Evolutionary conservation across 2,888 invertebrate genomes (phyloP).

Genomic region (Amphipyra tragopoginis): DNA sequence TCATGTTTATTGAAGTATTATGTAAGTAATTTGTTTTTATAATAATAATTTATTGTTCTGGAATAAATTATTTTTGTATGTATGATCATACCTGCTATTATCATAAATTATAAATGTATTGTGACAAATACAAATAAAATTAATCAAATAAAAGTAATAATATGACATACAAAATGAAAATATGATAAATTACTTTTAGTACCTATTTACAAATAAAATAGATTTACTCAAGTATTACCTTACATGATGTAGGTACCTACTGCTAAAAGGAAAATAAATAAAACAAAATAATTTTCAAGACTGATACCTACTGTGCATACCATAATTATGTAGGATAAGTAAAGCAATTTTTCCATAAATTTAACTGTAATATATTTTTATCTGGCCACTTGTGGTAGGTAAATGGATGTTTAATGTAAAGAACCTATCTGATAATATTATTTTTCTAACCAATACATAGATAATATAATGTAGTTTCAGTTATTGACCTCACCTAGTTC

Average conservation of each 20-base stretch:
- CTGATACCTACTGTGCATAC: too few relatives aligned
- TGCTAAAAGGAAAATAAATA: too few relatives aligned
- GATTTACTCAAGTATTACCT: too few relatives aligned
- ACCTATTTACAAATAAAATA: too few relatives aligned
- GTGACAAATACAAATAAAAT: background rate
- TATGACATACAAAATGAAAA: too few relatives aligned
- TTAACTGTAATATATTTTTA: background rate
- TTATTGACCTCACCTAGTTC: too few relatives aligned
- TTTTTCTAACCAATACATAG: slow-evolving; percentile 18
- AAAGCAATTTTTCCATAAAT: too few relatives aligned
- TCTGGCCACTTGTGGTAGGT: slow-evolving; percentile 2
- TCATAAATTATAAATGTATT: background rate
- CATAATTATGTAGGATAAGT: background rate
- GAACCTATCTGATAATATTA: slow-evolving; percentile 21
- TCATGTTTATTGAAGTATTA: slow-evolving; percentile 12
- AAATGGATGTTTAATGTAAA: slow-evolving; percentile 15
- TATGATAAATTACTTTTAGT: too few relatives aligned
- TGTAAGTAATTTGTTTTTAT: background rate
- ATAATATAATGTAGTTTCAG: too few relatives aligned
- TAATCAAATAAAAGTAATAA: too few relatives aligned
- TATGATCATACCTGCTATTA: background rate
- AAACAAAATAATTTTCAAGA: too few relatives aligned
- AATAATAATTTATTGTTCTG: background rate
- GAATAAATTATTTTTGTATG: background rate
- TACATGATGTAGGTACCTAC: too few relatives aligned